These are phyloP conservation scores for Pemphredon lugubris DNA, from an alignment of 2,888 invertebrate genomes.

Conservation along the genomic window DNA sequence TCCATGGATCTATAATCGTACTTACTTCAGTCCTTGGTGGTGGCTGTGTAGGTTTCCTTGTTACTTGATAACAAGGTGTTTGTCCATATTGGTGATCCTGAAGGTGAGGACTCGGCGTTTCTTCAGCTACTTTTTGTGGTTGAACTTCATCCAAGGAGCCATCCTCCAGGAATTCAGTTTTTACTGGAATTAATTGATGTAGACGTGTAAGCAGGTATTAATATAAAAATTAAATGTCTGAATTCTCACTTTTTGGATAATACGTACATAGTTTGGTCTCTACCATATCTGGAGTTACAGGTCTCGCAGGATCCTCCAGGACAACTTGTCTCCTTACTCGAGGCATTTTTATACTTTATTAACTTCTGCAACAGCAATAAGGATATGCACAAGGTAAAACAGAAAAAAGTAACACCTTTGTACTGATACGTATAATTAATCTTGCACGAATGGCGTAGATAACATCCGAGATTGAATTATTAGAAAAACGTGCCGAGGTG, in stretches of 20 bases:
- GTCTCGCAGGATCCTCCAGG: conserved; percentile 79
- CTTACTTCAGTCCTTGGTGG: conserved; percentile 78
- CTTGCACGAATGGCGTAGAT: too few relatives aligned
- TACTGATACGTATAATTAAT: too few relatives aligned
- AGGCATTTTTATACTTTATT: conserved; percentile 72
- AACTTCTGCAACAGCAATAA: conserved; percentile 45
- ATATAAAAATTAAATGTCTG: background rate
- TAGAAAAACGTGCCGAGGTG: too few relatives aligned
- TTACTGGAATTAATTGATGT: conserved; percentile 65
- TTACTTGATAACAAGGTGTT: conserved; percentile 84
- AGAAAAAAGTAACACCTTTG: too few relatives aligned
- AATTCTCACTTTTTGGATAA: background rate
- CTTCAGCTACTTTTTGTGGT: conserved; percentile 78
- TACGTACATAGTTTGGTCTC: conserved; percentile 78
- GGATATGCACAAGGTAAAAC: background rate
- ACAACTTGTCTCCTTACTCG: conserved; percentile 80
- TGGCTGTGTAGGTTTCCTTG: conserved; percentile 77
- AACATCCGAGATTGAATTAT: too few relatives aligned
- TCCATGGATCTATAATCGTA: conserved; percentile 8
- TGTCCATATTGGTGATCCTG: conserved; percentile 94
- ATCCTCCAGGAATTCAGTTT: conserved; percentile 77
- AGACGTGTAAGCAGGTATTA: background rate
- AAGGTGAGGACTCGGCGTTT: conserved; percentile 87
- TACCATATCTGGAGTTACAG: conserved; percentile 80
- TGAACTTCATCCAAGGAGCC: conserved; percentile 77